Evolutionary conservation across 2,888 invertebrate genomes (phyloP).

Genomic region (Pristionchus exspectatus): DNA sequence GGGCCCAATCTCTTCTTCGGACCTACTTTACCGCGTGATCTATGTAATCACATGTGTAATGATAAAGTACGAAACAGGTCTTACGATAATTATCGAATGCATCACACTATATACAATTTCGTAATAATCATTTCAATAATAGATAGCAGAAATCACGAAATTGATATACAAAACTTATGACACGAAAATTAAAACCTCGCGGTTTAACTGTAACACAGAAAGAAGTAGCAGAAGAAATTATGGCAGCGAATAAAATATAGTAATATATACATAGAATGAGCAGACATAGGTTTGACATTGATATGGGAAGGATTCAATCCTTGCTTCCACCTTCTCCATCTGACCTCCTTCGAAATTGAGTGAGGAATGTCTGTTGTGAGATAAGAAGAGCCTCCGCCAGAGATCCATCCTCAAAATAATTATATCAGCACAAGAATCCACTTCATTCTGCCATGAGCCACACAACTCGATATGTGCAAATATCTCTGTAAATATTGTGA

Average conservation of each 20-base stretch:
- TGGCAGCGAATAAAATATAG: background rate
- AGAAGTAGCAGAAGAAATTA: background rate
- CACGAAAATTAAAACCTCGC: background rate
- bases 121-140: too few relatives aligned
- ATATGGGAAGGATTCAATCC: background rate
- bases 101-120: too few relatives aligned
- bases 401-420: constrained; percentile 63
- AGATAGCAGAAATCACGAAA: too few relatives aligned
- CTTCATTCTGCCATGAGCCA: too few relatives aligned
- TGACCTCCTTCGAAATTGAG: background rate
- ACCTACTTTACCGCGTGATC: too few relatives aligned
- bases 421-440: background rate
- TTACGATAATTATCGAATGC: too few relatives aligned
- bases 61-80: too few relatives aligned
- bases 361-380: constrained; percentile 70
- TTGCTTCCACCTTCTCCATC: background rate
- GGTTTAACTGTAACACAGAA: background rate
- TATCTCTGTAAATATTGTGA: too few relatives aligned
- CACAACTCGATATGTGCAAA: too few relatives aligned
- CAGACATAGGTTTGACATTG: too few relatives aligned
- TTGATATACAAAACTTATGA: background rate
- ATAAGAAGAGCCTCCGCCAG: constrained; percentile 70
- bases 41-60: too few relatives aligned
- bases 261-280: background rate
- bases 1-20: too few relatives aligned